phyloP scores from a whole-genome alignment of 2,888 invertebrate species.

The Minunthozetes semirufus region DNA sequence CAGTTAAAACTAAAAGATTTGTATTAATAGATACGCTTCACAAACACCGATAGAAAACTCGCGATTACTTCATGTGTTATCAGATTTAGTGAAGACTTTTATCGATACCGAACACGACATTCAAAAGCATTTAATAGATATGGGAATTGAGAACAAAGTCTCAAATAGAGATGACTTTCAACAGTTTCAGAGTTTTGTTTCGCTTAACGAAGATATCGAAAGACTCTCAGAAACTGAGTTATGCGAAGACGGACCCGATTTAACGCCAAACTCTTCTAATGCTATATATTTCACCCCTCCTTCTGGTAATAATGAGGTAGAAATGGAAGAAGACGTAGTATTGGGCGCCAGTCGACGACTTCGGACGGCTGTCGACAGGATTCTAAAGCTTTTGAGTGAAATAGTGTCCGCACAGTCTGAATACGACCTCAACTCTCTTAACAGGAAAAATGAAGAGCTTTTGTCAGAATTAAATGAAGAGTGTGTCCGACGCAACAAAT shows the following conservation, averaged over 20 bases:
- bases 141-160: slow-evolving; percentile 38
- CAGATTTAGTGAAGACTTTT: slow-evolving; percentile 42
- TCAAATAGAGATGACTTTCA: neutral
- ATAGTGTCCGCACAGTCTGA: slow-evolving; percentile 38
- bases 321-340: slow-evolving; percentile 42
- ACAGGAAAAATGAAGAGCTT: slow-evolving; percentile 41
- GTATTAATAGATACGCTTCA: slow-evolving; percentile 38
- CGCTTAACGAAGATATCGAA: slow-evolving; percentile 39
- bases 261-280: slow-evolving; percentile 39
- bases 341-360: slow-evolving; percentile 41
- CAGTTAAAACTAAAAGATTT: neutral
- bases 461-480: slow-evolving; percentile 44
- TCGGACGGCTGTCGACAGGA: slow-evolving; percentile 40
- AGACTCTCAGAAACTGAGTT: slow-evolving; percentile 33
- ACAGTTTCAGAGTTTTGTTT: slow-evolving; percentile 24
- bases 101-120: slow-evolving; percentile 42
- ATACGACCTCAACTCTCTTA: slow-evolving; percentile 39
- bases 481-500: slow-evolving; percentile 35
- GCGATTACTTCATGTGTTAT: slow-evolving; percentile 41
- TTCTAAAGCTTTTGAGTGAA: slow-evolving; percentile 40
- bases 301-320: slow-evolving; percentile 1
- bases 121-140: slow-evolving; percentile 38
- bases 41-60: slow-evolving; percentile 38
- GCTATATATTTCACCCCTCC: slow-evolving; percentile 34
- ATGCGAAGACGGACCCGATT: slow-evolving; percentile 42